Evolutionary conservation across 2,797 vertebrate genomes (phyloP), one percentile per base, ranked within the genome.

Genomic region (Rhincodon typus): DNA sequence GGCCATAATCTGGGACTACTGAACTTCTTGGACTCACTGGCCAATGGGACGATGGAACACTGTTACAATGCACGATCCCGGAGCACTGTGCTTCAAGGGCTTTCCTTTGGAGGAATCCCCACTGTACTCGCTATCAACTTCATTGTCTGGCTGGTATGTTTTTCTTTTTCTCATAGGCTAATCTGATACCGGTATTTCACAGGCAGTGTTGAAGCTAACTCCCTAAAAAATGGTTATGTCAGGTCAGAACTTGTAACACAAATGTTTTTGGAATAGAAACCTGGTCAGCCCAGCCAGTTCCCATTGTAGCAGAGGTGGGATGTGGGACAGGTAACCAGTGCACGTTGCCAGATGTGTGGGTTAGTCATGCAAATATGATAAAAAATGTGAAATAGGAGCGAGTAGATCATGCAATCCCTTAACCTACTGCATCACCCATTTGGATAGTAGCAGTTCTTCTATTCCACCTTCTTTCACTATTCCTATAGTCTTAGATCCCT

Each of bases 31-130:
- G 97, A 97, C 0, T 13, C 96, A 0, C 17, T 97, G 0, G 97
- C 97, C 46, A 99, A 99, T 97, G 96, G 97, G 96, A 98, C 98
- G 0, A 97, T 95, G 0, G 97, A 98, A 0, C 97, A 97, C 86
- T 99, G 99, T 96, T 99, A 98, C 97, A 98, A 96, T 0, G 97
- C 98, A 2, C 98, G 97, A 90, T 98, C 98, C 27, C 98, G 72
- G 96, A 99, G 98, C 97, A 98, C 98, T 0, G 99, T 99, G 95
- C 98, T 99, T 91, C 98, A 99, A 97, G 99, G 99, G 8, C 97
- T 99, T 97, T 98, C 99, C 0, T 99, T 99, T 0, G 99, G 99
- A 0, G 99, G 99, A 0, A 97, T 99, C 95, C 99, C 99, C 96
- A 99, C 99, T 0, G 99, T 99, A 95, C 98, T 99, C 0, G 95